A percentile compares a stretch with the other conserved stretches of the same genome.
These are phyloP conservation scores for Idaea dimidiata DNA, from an alignment of 2,888 invertebrate species.

Conservation along the genomic window DNA sequence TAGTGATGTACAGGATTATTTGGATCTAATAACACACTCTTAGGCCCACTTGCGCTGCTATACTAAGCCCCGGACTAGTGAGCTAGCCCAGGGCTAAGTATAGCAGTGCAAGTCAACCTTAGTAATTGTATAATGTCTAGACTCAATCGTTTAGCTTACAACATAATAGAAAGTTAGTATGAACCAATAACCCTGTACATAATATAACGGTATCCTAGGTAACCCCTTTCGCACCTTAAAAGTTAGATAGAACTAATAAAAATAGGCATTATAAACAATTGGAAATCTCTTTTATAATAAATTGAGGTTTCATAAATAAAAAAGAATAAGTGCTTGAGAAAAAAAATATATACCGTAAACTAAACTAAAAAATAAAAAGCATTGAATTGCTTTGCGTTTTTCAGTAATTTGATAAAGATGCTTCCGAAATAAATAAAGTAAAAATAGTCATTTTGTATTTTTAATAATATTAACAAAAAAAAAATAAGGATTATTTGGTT, in stretches of 20 bases:
- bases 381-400: conserved; percentile 60
- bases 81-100: no score
- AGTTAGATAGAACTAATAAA: conserved; percentile 71
- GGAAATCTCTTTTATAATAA: conserved; percentile 39
- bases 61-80: no score
- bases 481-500: conserved; percentile 37
- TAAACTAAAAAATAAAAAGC: conserved; percentile 47
- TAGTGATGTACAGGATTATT: not conserved
- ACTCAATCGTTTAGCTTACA: no score
- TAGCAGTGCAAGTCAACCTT: no score
- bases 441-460: conserved; percentile 32
- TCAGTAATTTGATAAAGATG: conserved; percentile 53
- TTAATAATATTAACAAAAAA: conserved; percentile 24
- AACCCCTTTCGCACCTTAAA: conserved; percentile 67
- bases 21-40: not conserved
- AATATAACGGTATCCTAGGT: conserved; percentile 63
- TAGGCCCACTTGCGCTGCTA: no score
- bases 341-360: conserved; percentile 40
- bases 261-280: conserved; percentile 48
- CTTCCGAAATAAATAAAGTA: conserved; percentile 45
- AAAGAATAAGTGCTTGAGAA: conserved; percentile 67
- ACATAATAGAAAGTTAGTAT: not conserved
- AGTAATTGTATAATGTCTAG: no score
- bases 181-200: conserved; percentile 44
- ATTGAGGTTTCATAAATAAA: conserved; percentile 43